These are phyloP conservation scores for Harlomillsia oculata DNA, from an alignment of 1,140 invertebrate genomes.

Conservation along the genomic window DNA sequence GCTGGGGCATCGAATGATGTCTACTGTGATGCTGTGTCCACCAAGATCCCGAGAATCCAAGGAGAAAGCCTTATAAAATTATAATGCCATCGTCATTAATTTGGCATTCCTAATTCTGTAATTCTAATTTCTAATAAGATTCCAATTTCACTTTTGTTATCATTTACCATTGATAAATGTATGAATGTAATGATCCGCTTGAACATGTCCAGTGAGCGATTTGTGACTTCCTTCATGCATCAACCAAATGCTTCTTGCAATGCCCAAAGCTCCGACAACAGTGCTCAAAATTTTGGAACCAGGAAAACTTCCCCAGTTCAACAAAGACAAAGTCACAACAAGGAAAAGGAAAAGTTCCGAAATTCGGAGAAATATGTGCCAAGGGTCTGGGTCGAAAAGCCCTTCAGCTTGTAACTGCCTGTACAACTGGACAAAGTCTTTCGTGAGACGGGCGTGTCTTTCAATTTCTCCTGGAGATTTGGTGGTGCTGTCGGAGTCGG, in stretches of 20 bases:
- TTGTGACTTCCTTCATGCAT: slow-evolving; percentile 20
- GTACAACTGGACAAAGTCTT: slow-evolving; percentile 3
- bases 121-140: background rate
- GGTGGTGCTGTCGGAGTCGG: no score
- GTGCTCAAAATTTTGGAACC: background rate
- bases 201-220: slow-evolving; percentile 19
- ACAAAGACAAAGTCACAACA: background rate
- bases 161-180: slow-evolving; percentile 23
- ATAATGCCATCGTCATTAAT: no score
- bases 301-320: background rate
- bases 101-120: background rate
- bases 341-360: background rate
- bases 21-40: slow-evolving; percentile 31
- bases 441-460: slow-evolving; percentile 8
- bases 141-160: background rate
- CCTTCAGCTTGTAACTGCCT: background rate
- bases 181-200: slow-evolving; percentile 20
- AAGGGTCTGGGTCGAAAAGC: background rate
- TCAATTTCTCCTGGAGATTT: background rate
- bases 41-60: slow-evolving; percentile 23
- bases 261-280: background rate
- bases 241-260: slow-evolving; percentile 11
- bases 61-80: slow-evolving; percentile 1
- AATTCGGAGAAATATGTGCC: background rate
- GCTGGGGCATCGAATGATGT: slow-evolving; percentile 33